These are phyloP conservation scores for Xiphorhynchus erythropygius DNA, from an alignment of 2,797 vertebrate genomes.

Conservation along the genomic window DNA sequence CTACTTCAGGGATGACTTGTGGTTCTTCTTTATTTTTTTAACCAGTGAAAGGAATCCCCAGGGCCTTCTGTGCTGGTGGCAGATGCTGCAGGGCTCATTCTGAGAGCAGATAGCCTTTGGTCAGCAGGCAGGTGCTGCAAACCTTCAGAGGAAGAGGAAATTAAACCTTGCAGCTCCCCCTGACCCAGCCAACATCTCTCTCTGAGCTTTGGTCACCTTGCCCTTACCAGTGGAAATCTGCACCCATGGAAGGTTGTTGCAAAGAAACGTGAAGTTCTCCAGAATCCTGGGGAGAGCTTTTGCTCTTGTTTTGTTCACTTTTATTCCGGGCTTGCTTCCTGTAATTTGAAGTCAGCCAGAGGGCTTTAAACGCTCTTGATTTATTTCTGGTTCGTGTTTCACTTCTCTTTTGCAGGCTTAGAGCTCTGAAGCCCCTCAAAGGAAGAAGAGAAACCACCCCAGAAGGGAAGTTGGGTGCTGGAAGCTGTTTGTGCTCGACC, in stretches of 20 bases:
- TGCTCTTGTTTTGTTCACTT: not conserved
- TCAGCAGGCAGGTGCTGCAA: not conserved
- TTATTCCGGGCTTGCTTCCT: not conserved
- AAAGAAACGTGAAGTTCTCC: not conserved
- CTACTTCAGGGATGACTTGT: not conserved
- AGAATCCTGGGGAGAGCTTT: not conserved
- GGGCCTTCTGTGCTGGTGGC: not conserved
- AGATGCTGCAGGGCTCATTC: not conserved
- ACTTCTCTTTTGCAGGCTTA: not conserved
- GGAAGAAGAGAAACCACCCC: not conserved
- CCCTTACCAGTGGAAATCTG: not conserved
- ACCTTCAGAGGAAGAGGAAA: not conserved
- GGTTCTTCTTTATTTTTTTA: not conserved
- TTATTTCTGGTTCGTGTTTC: not conserved
- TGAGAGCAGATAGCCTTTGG: not conserved
- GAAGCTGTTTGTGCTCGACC: not conserved
- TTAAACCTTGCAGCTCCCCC: not conserved
- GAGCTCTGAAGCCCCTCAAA: not conserved
- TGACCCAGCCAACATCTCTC: not conserved
- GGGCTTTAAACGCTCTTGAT: not conserved
- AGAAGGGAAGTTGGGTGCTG: not conserved
- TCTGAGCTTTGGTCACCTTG: not conserved
- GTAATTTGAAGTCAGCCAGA: not conserved
- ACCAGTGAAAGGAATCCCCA: not conserved
- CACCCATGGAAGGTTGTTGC: not conserved